Evolutionary conservation across 1,140 invertebrate species (phyloP), one percentile per base, ranked within the genome.

Genomic region (Ephestia elutella): DNA sequence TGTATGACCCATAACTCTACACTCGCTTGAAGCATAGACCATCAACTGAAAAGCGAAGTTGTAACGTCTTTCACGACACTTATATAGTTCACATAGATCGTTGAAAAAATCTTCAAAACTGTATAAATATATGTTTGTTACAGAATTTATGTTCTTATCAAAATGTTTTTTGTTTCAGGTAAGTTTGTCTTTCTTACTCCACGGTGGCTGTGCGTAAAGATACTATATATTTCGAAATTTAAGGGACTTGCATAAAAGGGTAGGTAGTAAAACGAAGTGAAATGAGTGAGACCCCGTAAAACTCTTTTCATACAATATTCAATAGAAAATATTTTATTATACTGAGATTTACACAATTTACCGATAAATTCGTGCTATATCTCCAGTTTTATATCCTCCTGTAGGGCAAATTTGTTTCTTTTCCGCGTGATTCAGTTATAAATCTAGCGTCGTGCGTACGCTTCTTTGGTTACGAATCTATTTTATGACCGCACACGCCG

Each of bases 311-410:
- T 83, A 76, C 74, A 83, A 85, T 80, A 84, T 86, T 84, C 83
- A 85, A 85, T 87, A 78, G 76, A 82, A 82, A 76, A 84, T 82
- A 81, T 86, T 86, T 86, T 87, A 86, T 80, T 85, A 82, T 78
- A 80, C 82, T 67, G 71, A 77, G 80, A 84, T 86, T 86, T 82
- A 72, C 77, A 84, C 82, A 86, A 86, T 85, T 84, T 80, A 65
- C 66, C 78, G 63, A 86, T 86, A 85, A 86, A 88, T 86, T 84
- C 69, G 63, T 78, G 70, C 78, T 77, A 80, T 82, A 86, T 80
- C 73, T 80, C 63, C 69, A 65, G 66, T 86, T 88, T 86, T 86
- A 86, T 86, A 82, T 81, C 80, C 71, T 72, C 74, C 63, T 78
- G 76, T 73, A 73, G 71, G 75, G 71, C 71, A 79, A 84, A 84